phyloP scores from a whole-genome alignment of 1,140 invertebrate species.

The Drosophila bifasciata region DNA sequence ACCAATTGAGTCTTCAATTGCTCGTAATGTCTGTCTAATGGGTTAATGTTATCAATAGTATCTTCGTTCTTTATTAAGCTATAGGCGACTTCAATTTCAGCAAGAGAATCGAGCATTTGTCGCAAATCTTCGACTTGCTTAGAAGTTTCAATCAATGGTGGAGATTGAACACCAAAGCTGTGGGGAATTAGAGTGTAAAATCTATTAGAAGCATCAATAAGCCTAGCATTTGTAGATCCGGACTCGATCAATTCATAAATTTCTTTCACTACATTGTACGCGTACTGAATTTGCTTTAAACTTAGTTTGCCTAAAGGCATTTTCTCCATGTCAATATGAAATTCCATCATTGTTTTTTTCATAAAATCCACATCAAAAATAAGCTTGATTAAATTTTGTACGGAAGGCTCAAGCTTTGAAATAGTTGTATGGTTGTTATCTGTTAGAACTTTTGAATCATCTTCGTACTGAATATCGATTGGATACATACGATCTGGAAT shows the following conservation, averaged over 20 bases:
- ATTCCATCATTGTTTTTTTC: constrained; percentile 96
- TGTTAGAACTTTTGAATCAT: constrained; percentile 59
- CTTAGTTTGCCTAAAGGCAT: constrained; percentile 99
- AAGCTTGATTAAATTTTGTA: constrained; percentile 93
- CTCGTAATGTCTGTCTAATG: constrained; percentile 94
- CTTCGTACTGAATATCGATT: constrained; percentile 94
- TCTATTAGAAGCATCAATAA: constrained; percentile 94
- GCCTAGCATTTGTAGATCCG: constrained; percentile 84
- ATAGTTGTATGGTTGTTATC: constrained; percentile 59
- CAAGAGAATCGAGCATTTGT: constrained; percentile 95
- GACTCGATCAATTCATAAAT: constrained; percentile 88
- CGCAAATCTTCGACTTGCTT: constrained; percentile 94
- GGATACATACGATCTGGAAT: constrained; percentile 92
- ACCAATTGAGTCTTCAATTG: constrained; percentile 94
- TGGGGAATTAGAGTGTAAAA: constrained; percentile 98
- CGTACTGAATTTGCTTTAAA: constrained; percentile 94
- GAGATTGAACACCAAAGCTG: constrained; percentile 94
- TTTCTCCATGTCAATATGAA: constrained; percentile 98
- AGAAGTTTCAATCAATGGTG: constrained; percentile 91
- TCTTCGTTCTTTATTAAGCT: constrained; percentile 89
- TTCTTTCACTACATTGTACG: constrained; percentile 93
- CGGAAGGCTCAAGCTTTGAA: constrained; percentile 89
- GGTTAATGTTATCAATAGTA: constrained; percentile 85
- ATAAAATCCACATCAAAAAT: constrained; percentile 97
- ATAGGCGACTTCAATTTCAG: constrained; percentile 98